Evolutionary conservation across 2,888 invertebrate genomes (phyloP).

Genomic region (Campoplex nolae): DNA sequence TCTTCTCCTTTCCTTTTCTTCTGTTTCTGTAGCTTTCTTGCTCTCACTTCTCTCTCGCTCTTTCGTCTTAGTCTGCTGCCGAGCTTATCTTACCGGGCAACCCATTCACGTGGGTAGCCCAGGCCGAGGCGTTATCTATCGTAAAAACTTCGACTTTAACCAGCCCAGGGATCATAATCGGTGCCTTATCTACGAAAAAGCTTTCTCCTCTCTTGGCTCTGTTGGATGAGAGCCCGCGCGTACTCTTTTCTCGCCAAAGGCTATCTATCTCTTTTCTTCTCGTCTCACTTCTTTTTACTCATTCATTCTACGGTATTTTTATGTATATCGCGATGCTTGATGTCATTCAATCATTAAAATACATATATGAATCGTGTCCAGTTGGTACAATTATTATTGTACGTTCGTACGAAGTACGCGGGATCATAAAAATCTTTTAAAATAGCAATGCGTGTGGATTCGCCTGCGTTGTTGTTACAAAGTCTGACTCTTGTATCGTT

Average conservation of each 20-base stretch:
- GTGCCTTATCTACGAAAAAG: constrained; percentile 71
- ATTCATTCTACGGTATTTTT: constrained; percentile 57
- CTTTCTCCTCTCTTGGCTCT: constrained; percentile 68
- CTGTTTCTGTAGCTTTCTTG: constrained; percentile 47
- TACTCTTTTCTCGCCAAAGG: constrained; percentile 69
- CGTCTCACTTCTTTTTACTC: constrained; percentile 56
- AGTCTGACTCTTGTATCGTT: not conserved
- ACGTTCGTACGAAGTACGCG: not conserved
- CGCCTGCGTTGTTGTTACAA: not conserved
- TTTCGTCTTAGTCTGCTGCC: constrained; percentile 56
- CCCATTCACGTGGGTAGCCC: constrained; percentile 74
- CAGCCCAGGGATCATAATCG: constrained; percentile 83
- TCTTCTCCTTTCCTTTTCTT: constrained; percentile 43
- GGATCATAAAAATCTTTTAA: not conserved
- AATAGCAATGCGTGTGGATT: not conserved
- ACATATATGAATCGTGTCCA: not conserved
- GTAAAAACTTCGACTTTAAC: constrained; percentile 83
- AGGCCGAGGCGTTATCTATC: constrained; percentile 77
- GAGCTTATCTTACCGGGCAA: constrained; percentile 74
- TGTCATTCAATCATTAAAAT: not conserved
- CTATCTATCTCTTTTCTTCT: constrained; percentile 62
- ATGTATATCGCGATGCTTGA: not conserved
- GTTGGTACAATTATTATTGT: not conserved
- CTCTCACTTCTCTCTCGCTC: constrained; percentile 49
- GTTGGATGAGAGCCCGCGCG: constrained; percentile 31